phyloP scores from a whole-genome alignment of 1,140 invertebrate genomes.

The Manduca sexta region DNA sequence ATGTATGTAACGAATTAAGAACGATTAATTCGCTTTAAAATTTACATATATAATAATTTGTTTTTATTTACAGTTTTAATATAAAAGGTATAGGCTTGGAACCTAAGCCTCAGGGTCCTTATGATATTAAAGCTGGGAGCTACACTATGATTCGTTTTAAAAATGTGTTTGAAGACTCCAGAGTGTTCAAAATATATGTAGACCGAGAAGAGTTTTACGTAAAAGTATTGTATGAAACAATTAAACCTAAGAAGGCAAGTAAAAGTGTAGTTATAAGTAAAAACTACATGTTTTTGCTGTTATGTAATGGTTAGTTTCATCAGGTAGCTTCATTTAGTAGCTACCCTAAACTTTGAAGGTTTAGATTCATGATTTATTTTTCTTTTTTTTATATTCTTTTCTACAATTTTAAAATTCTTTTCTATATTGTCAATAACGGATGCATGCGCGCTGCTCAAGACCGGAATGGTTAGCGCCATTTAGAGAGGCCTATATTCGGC shows the following conservation, averaged over 20 bases:
- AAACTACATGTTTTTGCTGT: not conserved
- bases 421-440: too few relatives aligned
- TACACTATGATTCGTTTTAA: conserved; percentile 42
- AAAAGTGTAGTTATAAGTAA: not conserved
- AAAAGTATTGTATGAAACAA: conserved; percentile 37
- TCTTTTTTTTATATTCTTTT: too few relatives aligned
- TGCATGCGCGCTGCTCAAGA: too few relatives aligned
- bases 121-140: conserved; percentile 39
- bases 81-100: conserved; percentile 42
- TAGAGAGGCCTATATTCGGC: too few relatives aligned
- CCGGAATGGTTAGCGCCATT: too few relatives aligned
- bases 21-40: too few relatives aligned
- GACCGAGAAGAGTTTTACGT: conserved; percentile 54
- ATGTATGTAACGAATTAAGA: conserved; percentile 47
- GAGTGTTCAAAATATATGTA: conserved; percentile 44
- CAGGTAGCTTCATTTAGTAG: not conserved
- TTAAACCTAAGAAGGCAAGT: conserved; percentile 53
- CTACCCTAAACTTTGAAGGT: too few relatives aligned
- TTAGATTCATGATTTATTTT: too few relatives aligned
- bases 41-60: not conserved
- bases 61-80: conserved; percentile 34
- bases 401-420: too few relatives aligned
- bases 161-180: conserved; percentile 48
- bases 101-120: conserved; percentile 55
- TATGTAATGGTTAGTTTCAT: not conserved